Conservation (phyloP, 2,113 vertebrate genomes). For the Etheostoma spectabile region DNA sequence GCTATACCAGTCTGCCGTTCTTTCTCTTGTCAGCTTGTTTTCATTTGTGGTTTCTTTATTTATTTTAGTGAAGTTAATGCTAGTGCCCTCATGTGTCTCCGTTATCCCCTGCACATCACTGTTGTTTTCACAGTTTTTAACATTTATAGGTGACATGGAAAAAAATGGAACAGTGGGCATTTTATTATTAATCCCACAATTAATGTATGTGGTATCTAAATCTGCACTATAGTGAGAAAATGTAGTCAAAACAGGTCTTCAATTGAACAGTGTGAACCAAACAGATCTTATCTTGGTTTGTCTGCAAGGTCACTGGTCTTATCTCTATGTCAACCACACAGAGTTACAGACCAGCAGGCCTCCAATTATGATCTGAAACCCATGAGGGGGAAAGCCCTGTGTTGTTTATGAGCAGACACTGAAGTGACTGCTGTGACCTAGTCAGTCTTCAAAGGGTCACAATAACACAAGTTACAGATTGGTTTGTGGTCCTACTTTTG, state of each 20-base stretch:
- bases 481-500: slow-evolving; percentile 29
- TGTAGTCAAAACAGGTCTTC: not conserved
- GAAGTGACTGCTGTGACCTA: not conserved
- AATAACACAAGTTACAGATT: slow-evolving; percentile 20
- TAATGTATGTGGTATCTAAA: not conserved
- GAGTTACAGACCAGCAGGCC: slow-evolving; percentile 24
- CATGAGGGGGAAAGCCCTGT: not conserved
- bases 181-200: not conserved
- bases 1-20: not conserved
- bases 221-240: not conserved
- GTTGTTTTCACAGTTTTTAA: slow-evolving; percentile 1
- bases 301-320: slow-evolving; percentile 61
- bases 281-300: slow-evolving; percentile 21
- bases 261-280: not conserved
- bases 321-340: slow-evolving; percentile 63
- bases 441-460: not conserved
- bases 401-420: slow-evolving; percentile 14
- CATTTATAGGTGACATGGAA: not conserved
- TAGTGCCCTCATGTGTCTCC: not conserved
- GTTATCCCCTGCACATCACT: not conserved
- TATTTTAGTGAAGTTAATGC: too few relatives aligned
- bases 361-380: not conserved
- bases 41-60: not conserved
- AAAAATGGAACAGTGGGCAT: not conserved
- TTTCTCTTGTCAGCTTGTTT: not conserved